Conservation (phyloP, 2,113 vertebrate species). For the Centrocercus urophasianus region DNA sequence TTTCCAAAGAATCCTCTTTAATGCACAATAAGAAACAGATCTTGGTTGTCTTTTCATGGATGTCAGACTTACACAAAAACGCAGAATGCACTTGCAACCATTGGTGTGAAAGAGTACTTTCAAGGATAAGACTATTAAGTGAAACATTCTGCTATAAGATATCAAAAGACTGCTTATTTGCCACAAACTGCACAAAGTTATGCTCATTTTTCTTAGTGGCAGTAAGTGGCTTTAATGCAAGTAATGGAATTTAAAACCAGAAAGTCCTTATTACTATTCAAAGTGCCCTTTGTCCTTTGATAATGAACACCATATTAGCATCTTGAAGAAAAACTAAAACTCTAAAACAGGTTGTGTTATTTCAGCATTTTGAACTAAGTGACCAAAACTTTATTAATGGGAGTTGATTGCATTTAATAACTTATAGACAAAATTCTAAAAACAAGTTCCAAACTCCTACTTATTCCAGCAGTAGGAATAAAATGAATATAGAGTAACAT, state of each 20-base stretch:
- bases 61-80: slow-evolving; percentile 67
- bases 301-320: slow-evolving; percentile 60
- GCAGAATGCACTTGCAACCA: slow-evolving; percentile 28
- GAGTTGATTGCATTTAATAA: slow-evolving; percentile 7
- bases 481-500: neutral
- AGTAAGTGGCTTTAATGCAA: slow-evolving; percentile 68
- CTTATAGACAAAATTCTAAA: neutral
- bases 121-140: slow-evolving; percentile 56
- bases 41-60: slow-evolving; percentile 44
- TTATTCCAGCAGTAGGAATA: neutral
- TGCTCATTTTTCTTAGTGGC: slow-evolving; percentile 58
- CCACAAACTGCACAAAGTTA: slow-evolving; percentile 58
- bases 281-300: slow-evolving; percentile 58
- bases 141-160: slow-evolving; percentile 67
- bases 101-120: slow-evolving; percentile 59
- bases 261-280: slow-evolving; percentile 66
- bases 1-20: slow-evolving; percentile 65
- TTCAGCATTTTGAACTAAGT: slow-evolving; percentile 44
- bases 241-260: slow-evolving; percentile 68
- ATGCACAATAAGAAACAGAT: slow-evolving; percentile 74
- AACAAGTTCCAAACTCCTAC: neutral
- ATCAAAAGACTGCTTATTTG: slow-evolving; percentile 62
- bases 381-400: slow-evolving; percentile 29
- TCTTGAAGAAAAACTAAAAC: slow-evolving; percentile 49
- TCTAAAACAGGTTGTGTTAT: slow-evolving; percentile 52